Base-by-base conservation (phyloP, 35 echinoderm and acorn worm genomes). In the Heliocidaris erythrogramma region DNA sequence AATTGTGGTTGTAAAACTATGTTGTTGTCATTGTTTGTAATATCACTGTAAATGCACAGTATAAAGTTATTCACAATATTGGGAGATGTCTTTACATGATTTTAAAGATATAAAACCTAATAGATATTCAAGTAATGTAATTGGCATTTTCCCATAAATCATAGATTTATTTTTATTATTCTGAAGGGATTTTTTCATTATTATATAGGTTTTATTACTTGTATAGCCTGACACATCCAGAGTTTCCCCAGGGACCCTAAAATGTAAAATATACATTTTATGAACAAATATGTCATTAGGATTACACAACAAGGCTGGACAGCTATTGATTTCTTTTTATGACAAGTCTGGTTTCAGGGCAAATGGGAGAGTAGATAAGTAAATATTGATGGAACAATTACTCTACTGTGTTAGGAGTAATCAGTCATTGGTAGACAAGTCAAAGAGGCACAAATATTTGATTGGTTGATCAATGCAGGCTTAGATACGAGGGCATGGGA, bases 371-470 rank as follows among this genome's bases (percentile, higher is more conserved):
- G 65, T 21, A 78, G 65, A 78, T 78, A n/a, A 27, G 65, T 78
- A 21, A 78, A 78, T 78, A 78, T 78, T 78, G 27, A n/a, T 78
- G 65, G 65, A 78, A n/a, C 65, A 78, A 78, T 78, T 78, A 78
- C 65, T 24, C 27, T 17, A n/a, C 65, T 78, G 65, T 78, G 65
- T 78, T 78, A 78, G 65, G 7, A 78, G 65, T 78, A 78, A 78
- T 78, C 21, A 78, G 21, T 78, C 65, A 78, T 78, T 78, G 65
- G 65, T n/a, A 78, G 65, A 27, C 35, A 24, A 78, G 65, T 78
- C 65, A 78, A 78, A 78, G 65, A 78, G 21, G 65, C 18, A 21
- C 65, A 78, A 78, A 78, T 78, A 78, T 78, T 78, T 21, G 65
- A 78, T n/a, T 78, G 65, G 18, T 78, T 78, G 65, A 78, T 78